Conservation (phyloP, 1,140 invertebrate genomes). For the Coboldia fuscipes region DNA sequence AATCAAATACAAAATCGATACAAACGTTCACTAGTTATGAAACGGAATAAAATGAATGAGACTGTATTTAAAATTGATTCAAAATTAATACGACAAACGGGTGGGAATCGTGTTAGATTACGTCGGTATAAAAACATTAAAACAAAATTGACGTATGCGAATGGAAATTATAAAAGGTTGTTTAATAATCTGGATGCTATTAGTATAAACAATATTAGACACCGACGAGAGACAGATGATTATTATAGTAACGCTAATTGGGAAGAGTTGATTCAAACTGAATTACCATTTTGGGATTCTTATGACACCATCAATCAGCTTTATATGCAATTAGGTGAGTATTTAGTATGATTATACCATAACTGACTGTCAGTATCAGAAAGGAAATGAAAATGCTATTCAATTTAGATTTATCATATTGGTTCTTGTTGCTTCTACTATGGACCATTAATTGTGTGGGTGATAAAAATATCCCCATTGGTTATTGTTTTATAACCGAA, state of each 20-base stretch:
- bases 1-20: constrained; percentile 1
- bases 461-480: too few relatives aligned
- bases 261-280: too few relatives aligned
- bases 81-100: constrained; percentile 1
- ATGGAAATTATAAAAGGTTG: too few relatives aligned
- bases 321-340: constrained; percentile 59
- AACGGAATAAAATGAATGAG: background rate
- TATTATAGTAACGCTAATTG: constrained; percentile 10
- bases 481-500: too few relatives aligned
- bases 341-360: background rate
- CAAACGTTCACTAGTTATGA: background rate
- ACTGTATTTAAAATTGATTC: background rate
- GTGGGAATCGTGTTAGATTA: too few relatives aligned
- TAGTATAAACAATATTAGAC: constrained; percentile 13
- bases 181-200: too few relatives aligned
- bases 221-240: constrained; percentile 14
- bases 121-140: too few relatives aligned
- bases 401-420: too few relatives aligned
- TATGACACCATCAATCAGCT: constrained; percentile 77
- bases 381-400: too few relatives aligned
- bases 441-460: too few relatives aligned
- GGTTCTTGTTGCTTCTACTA: too few relatives aligned
- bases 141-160: too few relatives aligned
- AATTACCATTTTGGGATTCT: constrained; percentile 60
- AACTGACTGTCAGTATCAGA: background rate